Evolutionary conservation across 2,888 invertebrate species (phyloP).

Genomic region (Antitype chi): DNA sequence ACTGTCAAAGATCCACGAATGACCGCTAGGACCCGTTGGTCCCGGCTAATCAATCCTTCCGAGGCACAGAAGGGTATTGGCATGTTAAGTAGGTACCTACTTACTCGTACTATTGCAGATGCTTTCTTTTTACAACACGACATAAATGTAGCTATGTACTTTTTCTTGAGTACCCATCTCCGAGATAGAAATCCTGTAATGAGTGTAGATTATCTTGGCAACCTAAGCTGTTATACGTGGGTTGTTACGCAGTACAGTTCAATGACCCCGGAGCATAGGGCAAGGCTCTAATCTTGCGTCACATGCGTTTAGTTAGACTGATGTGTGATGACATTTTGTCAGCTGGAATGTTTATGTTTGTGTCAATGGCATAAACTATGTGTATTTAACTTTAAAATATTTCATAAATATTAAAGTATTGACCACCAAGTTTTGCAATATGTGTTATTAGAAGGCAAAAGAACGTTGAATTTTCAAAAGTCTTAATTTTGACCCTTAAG

Average conservation of each 20-base stretch:
- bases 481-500: background rate
- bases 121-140: too few species aligned
- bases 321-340: constrained; percentile 17
- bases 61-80: too few species aligned
- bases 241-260: constrained; percentile 19
- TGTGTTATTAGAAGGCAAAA: background rate
- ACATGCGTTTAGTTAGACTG: background rate
- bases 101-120: too few species aligned
- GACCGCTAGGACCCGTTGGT: too few species aligned
- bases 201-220: constrained; percentile 19
- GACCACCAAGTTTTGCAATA: background rate
- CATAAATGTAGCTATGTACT: too few species aligned
- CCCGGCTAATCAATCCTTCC: too few species aligned
- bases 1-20: too few species aligned
- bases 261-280: constrained; percentile 32
- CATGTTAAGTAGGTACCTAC: too few species aligned
- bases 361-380: background rate
- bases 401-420: background rate
- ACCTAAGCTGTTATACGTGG: background rate
- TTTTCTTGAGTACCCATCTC: background rate
- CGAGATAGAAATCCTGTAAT: constrained; percentile 15
- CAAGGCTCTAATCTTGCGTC: constrained; percentile 32
- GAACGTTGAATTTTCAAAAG: background rate
- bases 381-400: constrained; percentile 1
- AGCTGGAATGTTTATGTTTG: constrained; percentile 12